Base-by-base conservation (phyloP, 2,888 invertebrate species). In the Ypsolopha scabrella region DNA sequence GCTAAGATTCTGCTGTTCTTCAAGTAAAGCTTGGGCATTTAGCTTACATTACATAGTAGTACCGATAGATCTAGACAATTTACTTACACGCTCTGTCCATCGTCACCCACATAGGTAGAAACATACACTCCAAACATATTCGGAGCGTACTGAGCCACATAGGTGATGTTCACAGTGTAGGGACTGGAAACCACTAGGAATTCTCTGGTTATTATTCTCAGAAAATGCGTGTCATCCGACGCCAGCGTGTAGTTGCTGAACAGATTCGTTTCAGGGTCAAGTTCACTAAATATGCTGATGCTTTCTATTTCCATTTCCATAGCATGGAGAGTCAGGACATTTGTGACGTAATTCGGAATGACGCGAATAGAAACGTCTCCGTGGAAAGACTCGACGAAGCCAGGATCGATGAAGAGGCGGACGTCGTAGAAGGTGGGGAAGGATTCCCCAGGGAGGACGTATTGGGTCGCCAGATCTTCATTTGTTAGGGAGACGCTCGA, bases 51-150 rank as follows among this genome's bases (percentile, higher is more conserved):
- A n/a, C n/a, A n/a, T n/a, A n/a, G n/a, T n/a, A n/a, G n/a, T n/a
- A n/a, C n/a, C n/a, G n/a, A n/a, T n/a, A n/a, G n/a, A n/a, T n/a
- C n/a, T n/a, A n/a, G n/a, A n/a, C n/a, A n/a, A n/a, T n/a, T n/a
- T n/a, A 80, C 82, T 80, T 62, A 85, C 83, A 68, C 61, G 14
- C 58, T 59, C 11, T 54, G 57, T 11, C 61, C 64, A 10, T 65
- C 57, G 0, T 59, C 57, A 9, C 68, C 57, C 6, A 62, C 57
- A 55, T 90, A 91, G 2, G 79, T 87, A 38, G 90, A 89, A 34
- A 89, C 75, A 58, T 91, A 91, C 34, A 93, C 86, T 14, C 93
- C 93, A 52, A 88, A 88, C 67, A 91, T 83, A 41, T 90, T 87
- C 13, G 80, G 80, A 38, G 88, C 88, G 52, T 91, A 88, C 3